Evolutionary conservation across 2,888 invertebrate species (phyloP), one percentile per base, ranked within the genome.

Genomic region (Nipponacmea schrenckii): DNA sequence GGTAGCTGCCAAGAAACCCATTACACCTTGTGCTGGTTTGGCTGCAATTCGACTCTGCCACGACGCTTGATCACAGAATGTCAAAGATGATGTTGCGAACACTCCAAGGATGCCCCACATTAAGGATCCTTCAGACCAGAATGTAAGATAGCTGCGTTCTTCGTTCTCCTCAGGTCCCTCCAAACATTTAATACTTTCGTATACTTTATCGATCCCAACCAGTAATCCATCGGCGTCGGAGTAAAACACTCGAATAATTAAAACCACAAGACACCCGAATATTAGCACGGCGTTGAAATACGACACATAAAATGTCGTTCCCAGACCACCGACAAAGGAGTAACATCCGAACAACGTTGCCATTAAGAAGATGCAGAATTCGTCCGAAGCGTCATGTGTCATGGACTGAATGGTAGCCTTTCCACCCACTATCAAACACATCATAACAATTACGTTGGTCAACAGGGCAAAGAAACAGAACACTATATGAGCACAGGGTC

Each of bases 31-130:
- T 63, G 81, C 71, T 5, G 85, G 85, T 65, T 87, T 87, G 50
- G 86, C 84, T 1, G 87, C 87, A 20, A 87, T 84, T 12, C 85
- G 78, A 70, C 84, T 85, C 79, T 87, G 87, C 87, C 87, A 87
- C n/a, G 85, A 84, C 17, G 87, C 86, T 72, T 84, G 84, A 71
- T 84, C 83, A 80, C 70, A 75, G 65, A 79, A 79, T 2, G 83
- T 83, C 50, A 83, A 71, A 62, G 82, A 79, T 1, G 83, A 77
- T 1, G 82, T 81, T 26, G 81, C 76, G 72, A 83, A 81, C n/a
- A 82, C 66, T 0, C 80, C 82, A 72, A 82, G 79, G 8, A 83
- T 75, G 3, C 80, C 85, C 77, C 80, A 84, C 3, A 84, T 78
- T 14, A 81, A 64, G 1, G 82, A 82, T 20, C 80, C 80, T 68